phyloP scores from a whole-genome alignment of 2,113 vertebrate species.

The Pachycephala philippinensis region DNA sequence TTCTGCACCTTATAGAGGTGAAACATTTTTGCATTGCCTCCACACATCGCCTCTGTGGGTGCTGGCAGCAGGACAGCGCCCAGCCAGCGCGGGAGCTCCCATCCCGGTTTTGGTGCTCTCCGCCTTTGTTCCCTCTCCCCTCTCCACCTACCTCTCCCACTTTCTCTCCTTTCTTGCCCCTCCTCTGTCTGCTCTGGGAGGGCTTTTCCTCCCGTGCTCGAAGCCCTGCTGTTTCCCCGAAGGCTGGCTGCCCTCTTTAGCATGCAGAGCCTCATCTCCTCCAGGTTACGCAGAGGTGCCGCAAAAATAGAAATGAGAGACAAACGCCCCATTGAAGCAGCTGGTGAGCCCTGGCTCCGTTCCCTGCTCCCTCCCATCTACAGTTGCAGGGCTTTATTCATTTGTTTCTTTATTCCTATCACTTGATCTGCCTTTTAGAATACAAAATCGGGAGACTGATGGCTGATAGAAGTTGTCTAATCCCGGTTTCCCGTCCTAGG shows the following conservation, averaged over 20 bases:
- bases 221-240: not conserved
- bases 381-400: conserved; percentile 37
- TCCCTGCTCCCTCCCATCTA: conserved; percentile 51
- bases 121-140: not conserved
- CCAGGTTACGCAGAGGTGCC: conserved; percentile 63
- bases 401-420: conserved; percentile 22
- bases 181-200: conserved; percentile 1
- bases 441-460: not conserved
- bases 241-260: conserved; percentile 54
- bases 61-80: not conserved
- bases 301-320: conserved; percentile 64
- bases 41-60: not conserved
- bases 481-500: not conserved
- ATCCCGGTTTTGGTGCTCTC: not conserved
- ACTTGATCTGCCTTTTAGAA: conserved; percentile 15
- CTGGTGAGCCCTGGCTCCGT: conserved; percentile 29
- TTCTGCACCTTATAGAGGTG: not conserved
- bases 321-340: conserved; percentile 59
- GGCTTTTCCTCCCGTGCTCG: not conserved
- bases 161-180: not conserved
- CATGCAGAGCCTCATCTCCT: conserved; percentile 52
- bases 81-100: not conserved
- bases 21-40: not conserved
- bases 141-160: not conserved
- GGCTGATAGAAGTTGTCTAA: not conserved